Evolutionary conservation across 2,797 vertebrate species (phyloP), one percentile per base, ranked within the genome.

Genomic region (Danio aesculapii): DNA sequence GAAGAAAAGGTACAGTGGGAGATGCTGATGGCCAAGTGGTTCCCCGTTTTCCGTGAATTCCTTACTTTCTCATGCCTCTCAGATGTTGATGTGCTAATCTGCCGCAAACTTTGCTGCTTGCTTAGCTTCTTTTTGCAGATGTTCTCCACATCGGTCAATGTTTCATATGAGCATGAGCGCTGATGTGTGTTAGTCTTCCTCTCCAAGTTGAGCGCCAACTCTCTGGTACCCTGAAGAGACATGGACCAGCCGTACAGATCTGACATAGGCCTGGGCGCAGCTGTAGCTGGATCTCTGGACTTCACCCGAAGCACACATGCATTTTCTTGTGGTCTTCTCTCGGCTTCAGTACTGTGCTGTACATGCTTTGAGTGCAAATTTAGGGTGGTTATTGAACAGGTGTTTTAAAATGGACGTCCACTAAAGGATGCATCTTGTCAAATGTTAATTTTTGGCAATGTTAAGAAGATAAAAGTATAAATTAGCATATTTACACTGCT

Each of bases 1-100:
- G 47, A 58, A 84, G 70, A 62, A 53, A 67, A 77, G 72, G 47
- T 66, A 63, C 53, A 68, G 74, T 39, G 12, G 77, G 58, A 87
- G 73, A 57, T 82, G 75, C 77, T 80, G 67, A 73, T 17, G 55
- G 70, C 17, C 77, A 50, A 53, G 57, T 8, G 43, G 21, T 2
- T 6, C 50, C 79, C 71, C 46, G 64, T 70, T 70, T 67, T 70
- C 19, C 46, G 55, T 0, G 43, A 57, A 57, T 86, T 79, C 83
- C 95, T 95, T 95, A 95, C 95, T 91, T 95, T 91, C 79, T 84
- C 83, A 68, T 80, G 84, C 74, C 92, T 91, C 69, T 87, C 79
- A 47, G 86, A 84, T 50, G 77, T 83, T 16, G 55, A 84, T 1
- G 16, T 84, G 72, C 81, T 58, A 5, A 87, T 85, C 66, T 81